phyloP scores from a whole-genome alignment of 2,888 invertebrate genomes.

The Limulus polyphemus region DNA sequence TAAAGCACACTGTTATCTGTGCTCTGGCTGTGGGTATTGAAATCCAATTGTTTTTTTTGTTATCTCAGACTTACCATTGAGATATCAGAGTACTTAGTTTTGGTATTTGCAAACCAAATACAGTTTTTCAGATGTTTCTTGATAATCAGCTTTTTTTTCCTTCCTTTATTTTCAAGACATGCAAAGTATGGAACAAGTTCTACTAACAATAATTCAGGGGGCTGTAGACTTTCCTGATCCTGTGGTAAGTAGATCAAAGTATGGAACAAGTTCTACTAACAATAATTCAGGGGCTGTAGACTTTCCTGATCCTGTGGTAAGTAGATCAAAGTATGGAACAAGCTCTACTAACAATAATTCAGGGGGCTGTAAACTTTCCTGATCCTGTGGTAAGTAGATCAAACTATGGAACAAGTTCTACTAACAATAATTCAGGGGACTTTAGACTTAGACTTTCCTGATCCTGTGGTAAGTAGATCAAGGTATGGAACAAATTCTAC shows the following conservation, averaged over 20 bases:
- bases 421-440: conserved; percentile 42
- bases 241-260: conserved; percentile 31
- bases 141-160: conserved; percentile 3
- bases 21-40: too few relatives aligned
- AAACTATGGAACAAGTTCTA: conserved; percentile 26
- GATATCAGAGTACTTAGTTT: background rate
- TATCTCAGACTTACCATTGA: too few relatives aligned
- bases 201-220: conserved; percentile 42
- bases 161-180: conserved; percentile 30
- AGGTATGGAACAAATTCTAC: conserved; percentile 35
- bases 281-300: conserved; percentile 42
- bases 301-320: conserved; percentile 41
- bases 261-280: conserved; percentile 33
- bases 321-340: conserved; percentile 30
- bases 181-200: conserved; percentile 33
- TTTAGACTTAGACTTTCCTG: conserved; percentile 40
- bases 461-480: conserved; percentile 38
- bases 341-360: conserved; percentile 41
- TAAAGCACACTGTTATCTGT: too few relatives aligned
- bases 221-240: conserved; percentile 43
- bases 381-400: conserved; percentile 39
- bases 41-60: too few relatives aligned
- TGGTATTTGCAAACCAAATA: too few relatives aligned
- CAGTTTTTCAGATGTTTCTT: background rate
- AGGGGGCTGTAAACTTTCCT: conserved; percentile 42